Evolutionary conservation across 2,113 vertebrate species (phyloP), one percentile per base, ranked within the genome.

Genomic region (Rhadina sibilatrix): DNA sequence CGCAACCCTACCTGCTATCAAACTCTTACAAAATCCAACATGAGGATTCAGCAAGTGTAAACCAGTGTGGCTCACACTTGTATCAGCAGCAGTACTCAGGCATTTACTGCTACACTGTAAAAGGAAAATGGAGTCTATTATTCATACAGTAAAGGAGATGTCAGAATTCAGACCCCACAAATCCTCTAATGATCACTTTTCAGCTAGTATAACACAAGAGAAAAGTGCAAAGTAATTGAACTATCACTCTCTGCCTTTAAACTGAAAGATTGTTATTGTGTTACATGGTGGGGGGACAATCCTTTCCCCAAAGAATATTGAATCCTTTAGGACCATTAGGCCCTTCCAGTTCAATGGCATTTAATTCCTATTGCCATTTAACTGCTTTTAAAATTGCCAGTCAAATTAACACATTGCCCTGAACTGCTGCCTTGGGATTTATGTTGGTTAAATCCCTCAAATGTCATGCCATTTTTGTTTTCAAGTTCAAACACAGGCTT

Each of bases 321-420:
- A 87, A 80, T 96, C 70, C 74, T 87, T 80, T 49, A 91, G 70
- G 17, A 14, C 47, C 63, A 76, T 93, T 94, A 89, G 85, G 7
- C 10, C 46, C 35, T 94, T 92, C 65, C 40, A 87, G 52, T 81
- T 95, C 70, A 47, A 85, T 61, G n/a, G 38, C 68, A 75, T 80
- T 86, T 93, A 96, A 94, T 93, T 33, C 33, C 44, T 94, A 85
- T 94, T 93, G 79, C 50, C 18, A 22, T 74, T 89, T 94, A 75
- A 93, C 84, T 93, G 87, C 87, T 96, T 95, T 89, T 96, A 91
- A 96, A 95, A 65, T 95, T 94, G 76, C 50, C 86, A 69, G 31
- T 46, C 59, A 95, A 89, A 96, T 96, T 90, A 95, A 93, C 4
- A 8, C 27, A 54, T 63, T 92, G 56, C 40, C 59, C 44, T 94